Conservation (phyloP, 2,797 vertebrate species). For the Synaphobranchus kaupii region DNA sequence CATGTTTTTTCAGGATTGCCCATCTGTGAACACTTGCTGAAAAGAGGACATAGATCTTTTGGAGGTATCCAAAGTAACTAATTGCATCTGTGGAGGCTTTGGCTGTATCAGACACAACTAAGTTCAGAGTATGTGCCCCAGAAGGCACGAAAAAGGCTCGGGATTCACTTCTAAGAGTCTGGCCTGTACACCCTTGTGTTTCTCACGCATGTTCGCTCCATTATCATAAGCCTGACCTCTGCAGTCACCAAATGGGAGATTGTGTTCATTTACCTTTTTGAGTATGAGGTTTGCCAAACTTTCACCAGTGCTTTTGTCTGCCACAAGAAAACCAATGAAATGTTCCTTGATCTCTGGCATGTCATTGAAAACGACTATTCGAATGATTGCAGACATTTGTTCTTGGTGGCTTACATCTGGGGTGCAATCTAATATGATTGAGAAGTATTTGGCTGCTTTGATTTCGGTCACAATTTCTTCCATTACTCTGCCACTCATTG, state of each 20-base stretch:
- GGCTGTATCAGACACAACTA: constrained; percentile 41
- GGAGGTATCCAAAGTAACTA: constrained; percentile 33
- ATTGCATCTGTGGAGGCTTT: constrained; percentile 34
- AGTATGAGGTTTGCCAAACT: constrained; percentile 35
- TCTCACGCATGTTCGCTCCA: constrained; percentile 32
- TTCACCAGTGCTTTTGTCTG: constrained; percentile 35
- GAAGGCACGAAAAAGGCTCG: constrained; percentile 31
- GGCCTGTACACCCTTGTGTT: constrained; percentile 34
- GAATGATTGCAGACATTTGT: constrained; percentile 32
- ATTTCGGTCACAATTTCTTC: constrained; percentile 34
- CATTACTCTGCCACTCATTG: constrained; percentile 29
- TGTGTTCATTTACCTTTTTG: constrained; percentile 31
- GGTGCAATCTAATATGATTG: constrained; percentile 37
- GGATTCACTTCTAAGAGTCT: constrained; percentile 27
- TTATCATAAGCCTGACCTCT: constrained; percentile 36
- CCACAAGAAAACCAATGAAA: neutral
- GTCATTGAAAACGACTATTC: constrained; percentile 19
- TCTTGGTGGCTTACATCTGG: constrained; percentile 40
- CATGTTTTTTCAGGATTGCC: constrained; percentile 34
- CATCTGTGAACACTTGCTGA: constrained; percentile 34
- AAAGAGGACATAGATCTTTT: constrained; percentile 29
- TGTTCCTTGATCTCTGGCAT: constrained; percentile 8
- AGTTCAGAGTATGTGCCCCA: constrained; percentile 39
- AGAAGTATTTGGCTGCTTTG: constrained; percentile 28
- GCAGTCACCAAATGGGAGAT: constrained; percentile 40